phyloP scores from a whole-genome alignment of 1,140 invertebrate genomes.

The Sitophilus oryzae region DNA sequence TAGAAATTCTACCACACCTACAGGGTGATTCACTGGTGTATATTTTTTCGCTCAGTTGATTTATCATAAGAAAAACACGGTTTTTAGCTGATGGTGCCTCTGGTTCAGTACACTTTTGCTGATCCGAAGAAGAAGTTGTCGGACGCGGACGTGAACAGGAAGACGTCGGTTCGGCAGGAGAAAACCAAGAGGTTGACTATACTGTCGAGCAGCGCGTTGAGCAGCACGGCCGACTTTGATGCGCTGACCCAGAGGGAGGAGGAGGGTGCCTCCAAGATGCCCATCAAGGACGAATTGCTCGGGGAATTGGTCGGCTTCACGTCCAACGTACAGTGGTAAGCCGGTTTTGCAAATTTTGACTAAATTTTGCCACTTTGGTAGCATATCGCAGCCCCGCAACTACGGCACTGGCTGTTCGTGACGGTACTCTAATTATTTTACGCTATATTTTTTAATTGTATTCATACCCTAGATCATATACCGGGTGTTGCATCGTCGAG shows the following conservation, averaged over 20 bases:
- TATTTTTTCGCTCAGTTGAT: too few relatives aligned
- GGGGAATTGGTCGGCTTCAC: slow-evolving; percentile 24
- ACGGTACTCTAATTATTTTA: too few relatives aligned
- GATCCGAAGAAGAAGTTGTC: slow-evolving; percentile 27
- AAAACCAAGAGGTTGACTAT: neutral
- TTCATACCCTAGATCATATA: too few relatives aligned
- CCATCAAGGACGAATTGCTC: slow-evolving; percentile 29
- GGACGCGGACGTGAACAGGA: slow-evolving; percentile 29
- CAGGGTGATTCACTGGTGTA: too few relatives aligned
- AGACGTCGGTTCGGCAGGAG: neutral
- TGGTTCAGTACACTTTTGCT: slow-evolving; percentile 35
- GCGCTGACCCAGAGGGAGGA: slow-evolving; percentile 31
- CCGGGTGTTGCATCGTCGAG: too few relatives aligned
- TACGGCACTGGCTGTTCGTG: too few relatives aligned
- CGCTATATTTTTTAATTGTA: too few relatives aligned
- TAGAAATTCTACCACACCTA: too few relatives aligned
- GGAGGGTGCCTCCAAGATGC: slow-evolving; percentile 22
- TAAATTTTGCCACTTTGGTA: too few relatives aligned
- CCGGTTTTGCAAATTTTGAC: too few relatives aligned
- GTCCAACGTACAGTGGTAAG: slow-evolving; percentile 21
- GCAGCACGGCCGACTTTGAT: neutral
- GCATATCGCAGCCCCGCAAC: too few relatives aligned
- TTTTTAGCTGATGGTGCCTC: slow-evolving; percentile 24
- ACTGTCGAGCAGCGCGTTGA: neutral
- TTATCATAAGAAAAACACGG: too few relatives aligned